Base-by-base conservation (phyloP, 2,113 vertebrate species). In the Mesoclemmys tuberculata region DNA sequence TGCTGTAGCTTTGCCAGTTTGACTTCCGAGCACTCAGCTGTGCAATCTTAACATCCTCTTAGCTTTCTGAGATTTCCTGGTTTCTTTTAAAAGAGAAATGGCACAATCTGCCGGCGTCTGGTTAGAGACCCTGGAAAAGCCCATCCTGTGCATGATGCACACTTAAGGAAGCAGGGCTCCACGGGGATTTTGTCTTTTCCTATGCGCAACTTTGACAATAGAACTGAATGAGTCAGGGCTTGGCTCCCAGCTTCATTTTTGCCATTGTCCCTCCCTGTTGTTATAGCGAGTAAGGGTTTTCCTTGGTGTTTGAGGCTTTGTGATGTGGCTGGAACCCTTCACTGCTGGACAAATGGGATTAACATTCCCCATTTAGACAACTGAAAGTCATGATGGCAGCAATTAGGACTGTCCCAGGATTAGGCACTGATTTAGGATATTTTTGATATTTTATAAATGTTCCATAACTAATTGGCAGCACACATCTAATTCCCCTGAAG, bases 281-380 rank as follows among this genome's bases (percentile, higher is more conserved):
- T 64, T n/a, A 38, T 80, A 82, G 88, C 85, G 93, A 91, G 92
- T 93, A 90, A 94, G 96, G 96, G 49, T 5, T 48, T 78, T 90
- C 92, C 87, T 87, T 91, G 55, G 77, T 51, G 4, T 1, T 1
- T 48, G 75, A 92, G 44, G 3, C 80, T 35, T 92, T 92, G 46
- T 85, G 71, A 82, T 94, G 84, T 96, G 71, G 78, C 49, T 86
- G 64, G 92, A 88, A 84, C 44, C 74, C 90, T 94, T 89, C 41
- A n/a, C 56, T 90, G 71, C 77, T 86, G 87, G 52, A 82, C 74
- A 96, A 93, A 82, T 51, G 24, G 46, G 83, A 96, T 96, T 95
- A 94, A 95, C 96, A 89, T 46, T 95, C 93, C 86, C 22, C 41
- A 90, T 94, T 93, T 94, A 83, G 94, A 93, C 78, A 81, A 95